Percentiles rank a stretch among this genome's conserved stretches.
phyloP scores from a whole-genome alignment of 2,113 vertebrate species.

The Etheostoma spectabile region DNA sequence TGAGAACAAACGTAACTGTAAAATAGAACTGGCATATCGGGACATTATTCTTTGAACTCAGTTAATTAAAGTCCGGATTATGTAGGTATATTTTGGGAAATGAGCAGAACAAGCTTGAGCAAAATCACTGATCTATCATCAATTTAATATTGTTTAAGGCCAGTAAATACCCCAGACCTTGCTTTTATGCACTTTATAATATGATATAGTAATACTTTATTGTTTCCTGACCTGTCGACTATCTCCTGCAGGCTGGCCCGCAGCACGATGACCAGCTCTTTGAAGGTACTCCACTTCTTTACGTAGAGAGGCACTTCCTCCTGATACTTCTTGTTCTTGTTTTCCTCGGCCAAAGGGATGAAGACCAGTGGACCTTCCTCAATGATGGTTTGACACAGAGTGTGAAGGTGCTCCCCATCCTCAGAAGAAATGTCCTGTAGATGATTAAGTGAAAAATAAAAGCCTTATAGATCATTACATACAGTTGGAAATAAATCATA shows the following conservation, averaged over 20 bases:
- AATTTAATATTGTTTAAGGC: not conserved
- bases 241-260: slow-evolving; percentile 95
- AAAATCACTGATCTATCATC: not conserved
- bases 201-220: not conserved
- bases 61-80: not conserved
- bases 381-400: slow-evolving; percentile 89
- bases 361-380: slow-evolving; percentile 94
- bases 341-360: slow-evolving; percentile 89
- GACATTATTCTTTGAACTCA: not conserved
- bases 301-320: slow-evolving; percentile 93
- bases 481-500: not conserved
- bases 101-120: not conserved
- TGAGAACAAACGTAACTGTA: not conserved
- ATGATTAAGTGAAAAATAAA: not conserved
- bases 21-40: not conserved
- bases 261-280: slow-evolving; percentile 91
- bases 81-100: not conserved
- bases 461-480: not conserved
- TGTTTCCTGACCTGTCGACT: slow-evolving; percentile 88
- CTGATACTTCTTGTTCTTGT: slow-evolving; percentile 91
- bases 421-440: slow-evolving; percentile 94
- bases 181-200: not conserved
- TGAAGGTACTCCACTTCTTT: slow-evolving; percentile 93
- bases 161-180: not conserved
- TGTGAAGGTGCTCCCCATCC: slow-evolving; percentile 91